Evolutionary conservation across 1,140 invertebrate species (phyloP), one percentile per base, ranked within the genome.

Genomic region (Galleria mellonella): DNA sequence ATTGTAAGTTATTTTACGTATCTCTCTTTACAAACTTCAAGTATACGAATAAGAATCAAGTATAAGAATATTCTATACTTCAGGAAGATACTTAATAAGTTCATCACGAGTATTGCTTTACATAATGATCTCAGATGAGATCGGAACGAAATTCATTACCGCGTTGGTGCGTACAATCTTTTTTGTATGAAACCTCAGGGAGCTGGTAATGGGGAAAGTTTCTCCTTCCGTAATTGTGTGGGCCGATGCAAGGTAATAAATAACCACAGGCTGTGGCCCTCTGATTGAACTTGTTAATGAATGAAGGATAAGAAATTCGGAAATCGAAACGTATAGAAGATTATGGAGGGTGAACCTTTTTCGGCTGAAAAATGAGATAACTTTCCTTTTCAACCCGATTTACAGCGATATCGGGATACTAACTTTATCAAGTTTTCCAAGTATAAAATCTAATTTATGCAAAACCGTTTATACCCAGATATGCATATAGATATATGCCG

Each of bases 221-320:
- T 83, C 78, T 78, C 72, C 79, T 72, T 74, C 64, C 58, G 77
- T 83, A 82, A 83, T 83, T 83, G 79, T 83, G 66, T 67, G 79
- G 75, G 77, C 72, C 68, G 69, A 74, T 77, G 70, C 53, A 56
- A 72, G 70, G 77, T 72, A 74, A 83, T 83, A 83, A 83, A 83
- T 83, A 82, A 82, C 75, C 76, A 46, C 71, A 72, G 65, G 55
- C 68, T 65, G 65, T 48, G 54, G 61, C 59, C 68, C 68, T 63
- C 76, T 83, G 77, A 78, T 83, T 82, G 79, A 83, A 79, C 77
- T 83, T 78, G 79, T 73, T 83, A 83, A 83, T 83, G 79, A 81
- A 83, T 75, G 74, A 72, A 74, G 78, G 70, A 81, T 81, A 78
- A 82, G 74, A 72, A 83, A 81, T 72, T 64, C 66, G 60, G 65